Percentiles rank a stretch among this genome's conserved stretches.
These are phyloP conservation scores for Orientallactaga sibirica DNA, from an alignment of 2,797 vertebrate species.

Conservation along the genomic window DNA sequence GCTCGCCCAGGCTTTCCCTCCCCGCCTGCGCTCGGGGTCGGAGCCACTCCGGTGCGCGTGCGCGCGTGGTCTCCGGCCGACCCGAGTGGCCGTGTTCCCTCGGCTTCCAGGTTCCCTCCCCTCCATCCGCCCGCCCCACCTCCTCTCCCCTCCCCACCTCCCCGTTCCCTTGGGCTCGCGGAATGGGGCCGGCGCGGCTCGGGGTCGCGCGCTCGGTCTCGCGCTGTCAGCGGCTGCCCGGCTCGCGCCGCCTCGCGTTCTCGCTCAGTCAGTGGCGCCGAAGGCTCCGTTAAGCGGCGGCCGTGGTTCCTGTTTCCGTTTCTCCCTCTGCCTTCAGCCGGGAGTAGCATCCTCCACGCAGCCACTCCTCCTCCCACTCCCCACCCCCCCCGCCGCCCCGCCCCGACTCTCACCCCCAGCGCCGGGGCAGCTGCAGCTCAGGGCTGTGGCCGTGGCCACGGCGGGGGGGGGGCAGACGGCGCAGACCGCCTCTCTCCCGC, in stretches of 20 bases:
- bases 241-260: slow-evolving; percentile 80
- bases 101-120: slow-evolving; percentile 37
- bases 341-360: slow-evolving; percentile 82
- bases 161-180: slow-evolving; percentile 45
- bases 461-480: slow-evolving; percentile 1
- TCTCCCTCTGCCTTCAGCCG: slow-evolving; percentile 59
- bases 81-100: slow-evolving; percentile 51
- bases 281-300: slow-evolving; percentile 82
- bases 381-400: neutral
- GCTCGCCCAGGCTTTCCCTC: slow-evolving; percentile 29
- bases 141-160: slow-evolving; percentile 5
- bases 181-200: slow-evolving; percentile 74
- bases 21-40: slow-evolving; percentile 71
- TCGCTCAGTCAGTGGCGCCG: slow-evolving; percentile 78
- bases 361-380: slow-evolving; percentile 68
- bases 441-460: slow-evolving; percentile 49
- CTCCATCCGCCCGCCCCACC: neutral
- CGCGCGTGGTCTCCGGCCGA: slow-evolving; percentile 73
- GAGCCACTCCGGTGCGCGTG: slow-evolving; percentile 79
- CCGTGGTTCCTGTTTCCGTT: slow-evolving; percentile 85
- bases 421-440: slow-evolving; percentile 71
- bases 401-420: slow-evolving; percentile 51
- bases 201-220: slow-evolving; percentile 77
- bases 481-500: slow-evolving; percentile 68
- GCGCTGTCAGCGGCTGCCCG: slow-evolving; percentile 79